Conservation (phyloP, 2,113 vertebrate genomes). For the Lynx canadensis region DNA sequence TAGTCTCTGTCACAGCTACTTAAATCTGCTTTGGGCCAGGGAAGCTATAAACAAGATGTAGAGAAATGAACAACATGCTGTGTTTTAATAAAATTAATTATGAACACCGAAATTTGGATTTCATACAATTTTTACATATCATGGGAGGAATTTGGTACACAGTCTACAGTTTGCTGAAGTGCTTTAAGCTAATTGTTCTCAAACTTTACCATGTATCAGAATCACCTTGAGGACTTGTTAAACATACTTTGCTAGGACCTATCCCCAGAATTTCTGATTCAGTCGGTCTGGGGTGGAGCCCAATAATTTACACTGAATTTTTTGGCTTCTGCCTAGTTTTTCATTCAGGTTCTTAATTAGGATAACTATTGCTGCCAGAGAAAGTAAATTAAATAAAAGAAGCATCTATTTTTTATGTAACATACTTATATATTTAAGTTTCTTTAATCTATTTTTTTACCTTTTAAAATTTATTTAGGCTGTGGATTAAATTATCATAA, state of each 20-base stretch:
- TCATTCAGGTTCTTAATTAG: constrained; percentile 37
- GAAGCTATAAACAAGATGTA: not conserved
- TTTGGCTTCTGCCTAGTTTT: not conserved
- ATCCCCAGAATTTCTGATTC: not conserved
- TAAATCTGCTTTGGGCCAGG: not conserved
- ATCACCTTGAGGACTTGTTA: not conserved
- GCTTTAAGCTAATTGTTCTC: constrained; percentile 14
- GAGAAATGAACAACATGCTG: not conserved
- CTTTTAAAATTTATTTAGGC: constrained; percentile 85
- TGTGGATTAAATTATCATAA: constrained; percentile 99
- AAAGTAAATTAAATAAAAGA: constrained; percentile 49
- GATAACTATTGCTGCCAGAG: not conserved
- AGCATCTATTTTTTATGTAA: not conserved
- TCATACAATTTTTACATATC: constrained; percentile 18
- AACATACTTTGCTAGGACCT: not conserved
- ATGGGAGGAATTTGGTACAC: not conserved
- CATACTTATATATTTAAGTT: not conserved
- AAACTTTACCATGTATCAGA: not conserved
- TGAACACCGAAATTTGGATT: constrained; percentile 26
- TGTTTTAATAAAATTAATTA: constrained; percentile 36
- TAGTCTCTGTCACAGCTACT: not conserved
- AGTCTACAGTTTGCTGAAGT: constrained; percentile 7
- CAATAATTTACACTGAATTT: constrained; percentile 16
- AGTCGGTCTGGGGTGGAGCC: not conserved
- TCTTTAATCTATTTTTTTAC: constrained; percentile 42